Percentiles rank a stretch among this genome's conserved stretches.
phyloP scores from a whole-genome alignment of 2,888 invertebrate genomes.

The Xestia c-nigrum region DNA sequence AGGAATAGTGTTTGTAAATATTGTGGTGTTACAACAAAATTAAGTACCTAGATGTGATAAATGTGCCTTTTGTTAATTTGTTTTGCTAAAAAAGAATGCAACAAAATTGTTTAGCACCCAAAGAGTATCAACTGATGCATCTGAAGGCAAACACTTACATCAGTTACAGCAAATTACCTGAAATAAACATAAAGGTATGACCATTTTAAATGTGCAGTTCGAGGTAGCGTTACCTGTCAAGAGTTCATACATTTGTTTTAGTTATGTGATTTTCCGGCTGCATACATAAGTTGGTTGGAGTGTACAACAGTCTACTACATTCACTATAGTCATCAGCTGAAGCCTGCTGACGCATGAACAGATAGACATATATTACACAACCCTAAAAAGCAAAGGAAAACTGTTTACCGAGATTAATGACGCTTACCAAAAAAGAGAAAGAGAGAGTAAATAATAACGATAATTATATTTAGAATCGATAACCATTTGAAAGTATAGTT shows the following conservation, averaged over 20 bases:
- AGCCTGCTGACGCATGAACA: not conserved
- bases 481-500: slow-evolving; percentile 31
- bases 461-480: slow-evolving; percentile 2
- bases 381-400: not conserved
- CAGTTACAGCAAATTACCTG: not conserved
- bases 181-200: not conserved
- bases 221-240: not conserved
- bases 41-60: slow-evolving; percentile 17
- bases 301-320: not conserved
- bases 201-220: not conserved
- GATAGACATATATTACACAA: not conserved
- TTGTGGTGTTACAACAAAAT: slow-evolving; percentile 34
- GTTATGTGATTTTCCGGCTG: too few relatives aligned
- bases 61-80: not conserved
- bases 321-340: not conserved
- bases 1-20: slow-evolving; percentile 56
- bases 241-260: too few relatives aligned
- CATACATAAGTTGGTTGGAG: not conserved
- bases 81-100: not conserved
- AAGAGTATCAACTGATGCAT: too few relatives aligned
- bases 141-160: too few relatives aligned
- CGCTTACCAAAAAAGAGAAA: slow-evolving; percentile 23
- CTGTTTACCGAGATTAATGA: slow-evolving; percentile 1
- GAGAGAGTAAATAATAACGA: slow-evolving; percentile 23
- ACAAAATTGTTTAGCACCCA: too few relatives aligned